These are phyloP conservation scores for Erpetoichthys calabaricus DNA, from an alignment of 2,797 vertebrate genomes.

Conservation along the genomic window DNA sequence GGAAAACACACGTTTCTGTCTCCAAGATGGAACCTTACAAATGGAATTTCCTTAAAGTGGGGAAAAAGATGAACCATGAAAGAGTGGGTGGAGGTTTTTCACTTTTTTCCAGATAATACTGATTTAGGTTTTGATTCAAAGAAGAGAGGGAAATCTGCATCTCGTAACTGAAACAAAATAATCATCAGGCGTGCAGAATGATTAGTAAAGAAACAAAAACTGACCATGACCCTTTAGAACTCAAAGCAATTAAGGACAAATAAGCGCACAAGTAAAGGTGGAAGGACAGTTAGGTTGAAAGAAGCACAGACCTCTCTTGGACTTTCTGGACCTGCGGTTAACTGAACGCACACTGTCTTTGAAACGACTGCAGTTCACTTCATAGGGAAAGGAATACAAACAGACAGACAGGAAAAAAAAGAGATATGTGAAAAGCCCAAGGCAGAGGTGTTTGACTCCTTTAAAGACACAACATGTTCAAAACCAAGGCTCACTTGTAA, in stretches of 20 bases:
- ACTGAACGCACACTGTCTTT: conserved; percentile 61
- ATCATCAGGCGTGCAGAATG: too few species aligned
- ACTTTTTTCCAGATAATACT: too few species aligned
- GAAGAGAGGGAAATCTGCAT: too few species aligned
- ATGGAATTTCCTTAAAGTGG: too few species aligned
- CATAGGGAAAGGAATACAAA: conserved; percentile 46
- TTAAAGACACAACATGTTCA: background rate
- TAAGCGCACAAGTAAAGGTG: conserved; percentile 13
- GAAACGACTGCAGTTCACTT: conserved; percentile 71
- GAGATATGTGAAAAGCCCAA: conserved; percentile 24
- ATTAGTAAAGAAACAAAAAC: too few species aligned
- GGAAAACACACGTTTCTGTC: too few species aligned
- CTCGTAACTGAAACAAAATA: too few species aligned
- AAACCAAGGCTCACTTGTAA: too few species aligned
- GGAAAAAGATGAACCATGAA: too few species aligned
- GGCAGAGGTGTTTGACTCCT: conserved; percentile 1
- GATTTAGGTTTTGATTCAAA: too few species aligned
- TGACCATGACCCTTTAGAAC: conserved; percentile 13
- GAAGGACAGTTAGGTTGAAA: conserved; percentile 15
- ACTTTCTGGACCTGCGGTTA: conserved; percentile 74
- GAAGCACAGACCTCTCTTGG: conserved; percentile 70
- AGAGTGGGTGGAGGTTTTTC: too few species aligned
- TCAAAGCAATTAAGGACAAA: conserved; percentile 22
- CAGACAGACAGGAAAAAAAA: conserved; percentile 29
- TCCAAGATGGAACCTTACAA: too few species aligned